Percentiles rank a stretch among this genome's conserved stretches.
Conservation (phyloP, 2,113 vertebrate genomes). For the Psittacus erithacus region DNA sequence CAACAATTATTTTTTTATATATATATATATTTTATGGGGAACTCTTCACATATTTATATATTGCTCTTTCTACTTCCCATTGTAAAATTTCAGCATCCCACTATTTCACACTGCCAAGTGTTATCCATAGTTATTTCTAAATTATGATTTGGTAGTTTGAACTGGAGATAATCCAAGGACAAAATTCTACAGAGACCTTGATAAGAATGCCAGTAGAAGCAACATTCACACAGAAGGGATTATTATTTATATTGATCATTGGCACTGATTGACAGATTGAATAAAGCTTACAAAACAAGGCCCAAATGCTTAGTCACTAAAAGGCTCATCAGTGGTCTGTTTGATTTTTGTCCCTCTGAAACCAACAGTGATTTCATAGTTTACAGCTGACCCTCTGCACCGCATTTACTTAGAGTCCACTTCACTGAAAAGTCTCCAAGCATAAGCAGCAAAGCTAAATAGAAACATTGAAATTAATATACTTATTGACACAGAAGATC, state of each 20-base stretch:
- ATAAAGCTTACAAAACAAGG: neutral
- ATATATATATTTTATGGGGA: constrained; percentile 26
- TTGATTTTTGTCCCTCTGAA: neutral
- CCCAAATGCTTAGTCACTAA: neutral
- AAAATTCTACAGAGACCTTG: neutral
- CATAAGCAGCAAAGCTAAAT: neutral
- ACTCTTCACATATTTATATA: constrained; percentile 15
- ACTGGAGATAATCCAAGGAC: neutral
- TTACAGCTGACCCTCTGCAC: neutral
- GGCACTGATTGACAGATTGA: neutral
- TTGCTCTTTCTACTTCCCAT: constrained; percentile 5
- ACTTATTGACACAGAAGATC: neutral
- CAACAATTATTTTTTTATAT: constrained; percentile 27
- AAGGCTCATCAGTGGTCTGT: neutral
- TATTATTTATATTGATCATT: constrained; percentile 4
- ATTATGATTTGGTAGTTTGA: neutral
- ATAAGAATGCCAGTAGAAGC: neutral
- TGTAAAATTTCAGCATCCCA: constrained; percentile 45
- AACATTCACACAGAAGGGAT: neutral
- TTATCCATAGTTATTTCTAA: constrained; percentile 33
- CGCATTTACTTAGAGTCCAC: neutral
- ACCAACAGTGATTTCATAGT: neutral
- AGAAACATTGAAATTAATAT: neutral
- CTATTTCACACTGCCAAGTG: constrained; percentile 34
- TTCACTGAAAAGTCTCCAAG: neutral